Conservation (phyloP, 2,797 vertebrate genomes). For the Malurus leucopterus region DNA sequence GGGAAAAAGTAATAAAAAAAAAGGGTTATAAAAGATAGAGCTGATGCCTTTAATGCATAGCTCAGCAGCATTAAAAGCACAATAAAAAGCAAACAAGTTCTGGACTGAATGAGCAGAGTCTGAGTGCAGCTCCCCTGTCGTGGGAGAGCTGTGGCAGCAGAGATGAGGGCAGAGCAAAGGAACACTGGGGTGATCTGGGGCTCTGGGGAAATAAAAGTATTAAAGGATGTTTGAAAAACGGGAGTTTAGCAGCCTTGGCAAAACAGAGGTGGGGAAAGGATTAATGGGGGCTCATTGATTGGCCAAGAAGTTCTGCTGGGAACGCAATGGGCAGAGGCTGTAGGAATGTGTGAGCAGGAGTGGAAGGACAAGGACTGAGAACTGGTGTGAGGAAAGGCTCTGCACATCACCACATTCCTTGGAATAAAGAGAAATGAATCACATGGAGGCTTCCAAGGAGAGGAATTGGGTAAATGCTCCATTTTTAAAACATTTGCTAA, state of each 20-base stretch:
- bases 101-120: not conserved
- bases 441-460: not conserved
- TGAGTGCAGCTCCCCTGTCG: not conserved
- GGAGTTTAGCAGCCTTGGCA: not conserved
- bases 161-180: not conserved
- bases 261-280: not conserved
- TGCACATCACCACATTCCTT: not conserved
- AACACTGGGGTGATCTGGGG: not conserved
- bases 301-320: not conserved
- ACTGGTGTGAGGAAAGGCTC: not conserved
- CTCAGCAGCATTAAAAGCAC: not conserved
- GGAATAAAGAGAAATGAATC: not conserved
- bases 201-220: not conserved
- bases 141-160: not conserved
- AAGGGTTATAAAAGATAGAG: not conserved
- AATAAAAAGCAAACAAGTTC: slow-evolving; percentile 5
- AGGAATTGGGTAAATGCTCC: not conserved
- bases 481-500: not conserved
- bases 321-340: not conserved
- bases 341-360: not conserved
- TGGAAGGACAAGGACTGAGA: not conserved
- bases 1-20: not conserved
- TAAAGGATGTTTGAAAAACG: not conserved
- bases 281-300: not conserved
- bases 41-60: not conserved